Conservation (phyloP, 2,113 vertebrate species). For the Prionailurus viverrinus region DNA sequence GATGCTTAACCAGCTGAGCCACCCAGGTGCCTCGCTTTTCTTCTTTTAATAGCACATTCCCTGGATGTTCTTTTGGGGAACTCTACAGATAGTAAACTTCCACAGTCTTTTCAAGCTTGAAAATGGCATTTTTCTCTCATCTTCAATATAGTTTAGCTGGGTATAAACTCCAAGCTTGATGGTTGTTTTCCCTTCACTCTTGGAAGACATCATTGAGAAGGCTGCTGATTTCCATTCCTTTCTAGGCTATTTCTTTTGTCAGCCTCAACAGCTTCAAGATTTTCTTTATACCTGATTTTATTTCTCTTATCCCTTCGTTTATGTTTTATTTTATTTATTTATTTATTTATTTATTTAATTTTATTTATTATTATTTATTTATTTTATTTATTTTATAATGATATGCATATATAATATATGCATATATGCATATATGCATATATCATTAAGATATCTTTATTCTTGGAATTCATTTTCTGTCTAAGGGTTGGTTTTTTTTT, state of each 20-base stretch:
- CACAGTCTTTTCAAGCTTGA: slow-evolving; percentile 22
- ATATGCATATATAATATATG: not conserved
- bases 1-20: too few relatives aligned
- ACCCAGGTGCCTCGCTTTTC: not conserved
- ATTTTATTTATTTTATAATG: not conserved
- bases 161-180: not conserved
- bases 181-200: not conserved
- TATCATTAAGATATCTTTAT: not conserved
- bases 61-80: not conserved
- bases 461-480: not conserved
- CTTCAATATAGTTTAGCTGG: slow-evolving; percentile 8
- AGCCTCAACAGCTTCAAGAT: not conserved
- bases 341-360: too few relatives aligned
- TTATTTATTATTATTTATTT: too few relatives aligned
- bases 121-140: not conserved
- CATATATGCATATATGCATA: too few relatives aligned
- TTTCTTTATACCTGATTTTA: slow-evolving; percentile 11
- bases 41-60: not conserved
- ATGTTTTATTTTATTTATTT: not conserved
- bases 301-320: not conserved
- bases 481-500: not conserved
- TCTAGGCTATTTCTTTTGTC: slow-evolving; percentile 29
- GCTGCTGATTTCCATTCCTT: not conserved
- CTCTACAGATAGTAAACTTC: not conserved
- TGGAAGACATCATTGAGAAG: not conserved